phyloP scores from a whole-genome alignment of 2,888 invertebrate species.

The Meteorus cinctellus region DNA sequence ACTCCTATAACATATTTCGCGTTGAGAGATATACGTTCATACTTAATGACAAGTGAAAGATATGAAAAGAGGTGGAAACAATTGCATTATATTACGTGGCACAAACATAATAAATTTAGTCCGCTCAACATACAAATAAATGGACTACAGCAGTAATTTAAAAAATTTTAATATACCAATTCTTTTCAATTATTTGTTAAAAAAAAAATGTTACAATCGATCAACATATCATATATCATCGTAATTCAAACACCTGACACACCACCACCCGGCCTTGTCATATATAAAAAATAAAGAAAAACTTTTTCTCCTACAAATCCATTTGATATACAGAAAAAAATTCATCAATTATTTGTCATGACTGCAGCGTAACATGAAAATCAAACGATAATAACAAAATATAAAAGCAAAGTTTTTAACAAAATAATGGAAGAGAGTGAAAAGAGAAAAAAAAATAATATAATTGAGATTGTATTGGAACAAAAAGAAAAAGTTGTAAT shows the following conservation, averaged over 20 bases:
- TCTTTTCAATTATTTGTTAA: not conserved
- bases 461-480: not conserved
- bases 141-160: not conserved
- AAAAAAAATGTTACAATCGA: not conserved
- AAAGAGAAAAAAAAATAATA: not conserved
- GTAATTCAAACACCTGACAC: not conserved
- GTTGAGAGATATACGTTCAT: too few relatives aligned
- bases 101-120: not conserved
- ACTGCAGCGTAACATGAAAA: not conserved
- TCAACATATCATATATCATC: not conserved
- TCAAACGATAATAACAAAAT: not conserved
- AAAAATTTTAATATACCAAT: not conserved
- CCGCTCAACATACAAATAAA: not conserved
- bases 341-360: not conserved
- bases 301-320: not conserved
- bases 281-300: not conserved
- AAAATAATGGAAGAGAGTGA: not conserved
- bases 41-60: too few relatives aligned
- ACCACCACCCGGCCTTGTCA: conserved; percentile 1
- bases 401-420: not conserved
- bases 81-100: not conserved
- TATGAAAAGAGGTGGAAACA: too few relatives aligned
- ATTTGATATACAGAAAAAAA: not conserved
- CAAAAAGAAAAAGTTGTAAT: conserved; percentile 18
- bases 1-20: too few relatives aligned